These are phyloP conservation scores for Cherax quadricarinatus DNA, from an alignment of 1,140 invertebrate genomes.

Conservation along the genomic window DNA sequence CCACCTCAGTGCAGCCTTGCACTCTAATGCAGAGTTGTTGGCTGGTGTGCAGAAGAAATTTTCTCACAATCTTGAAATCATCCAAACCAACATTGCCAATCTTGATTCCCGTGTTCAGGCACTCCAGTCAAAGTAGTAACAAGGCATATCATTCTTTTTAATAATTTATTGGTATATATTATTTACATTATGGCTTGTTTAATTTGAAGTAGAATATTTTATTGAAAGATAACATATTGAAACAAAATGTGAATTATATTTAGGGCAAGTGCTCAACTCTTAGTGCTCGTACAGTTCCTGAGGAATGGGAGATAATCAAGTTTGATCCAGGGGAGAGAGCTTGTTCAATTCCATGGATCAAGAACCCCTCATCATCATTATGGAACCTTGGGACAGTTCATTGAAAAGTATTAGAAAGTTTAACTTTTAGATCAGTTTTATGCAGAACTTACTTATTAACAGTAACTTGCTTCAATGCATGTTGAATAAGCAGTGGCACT, in stretches of 20 bases:
- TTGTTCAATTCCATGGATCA: no score
- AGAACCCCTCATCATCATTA: no score
- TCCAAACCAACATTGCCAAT: conserved; percentile 85
- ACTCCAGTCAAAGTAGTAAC: conserved; percentile 74
- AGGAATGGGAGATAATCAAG: no score
- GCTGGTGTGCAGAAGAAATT: conserved; percentile 89
- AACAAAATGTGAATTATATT: background rate
- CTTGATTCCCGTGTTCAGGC: conserved; percentile 85
- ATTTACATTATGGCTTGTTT: background rate
- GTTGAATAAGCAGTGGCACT: no score
- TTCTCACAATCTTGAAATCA: conserved; percentile 83
- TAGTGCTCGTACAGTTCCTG: no score
- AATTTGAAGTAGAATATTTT: background rate
- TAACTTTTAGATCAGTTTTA: no score
- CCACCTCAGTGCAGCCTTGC: conserved; percentile 84
- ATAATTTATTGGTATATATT: background rate
- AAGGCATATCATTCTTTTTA: background rate
- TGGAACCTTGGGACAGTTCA: no score
- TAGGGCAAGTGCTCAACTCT: background rate
- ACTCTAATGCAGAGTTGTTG: conserved; percentile 87
- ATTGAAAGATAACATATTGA: background rate
- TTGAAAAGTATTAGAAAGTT: no score
- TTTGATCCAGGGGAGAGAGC: no score
- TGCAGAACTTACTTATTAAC: no score
- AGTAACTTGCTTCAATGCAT: no score